Evolutionary conservation across 2,797 vertebrate genomes (phyloP).

Genomic region (Pantherophis vulpinus): DNA sequence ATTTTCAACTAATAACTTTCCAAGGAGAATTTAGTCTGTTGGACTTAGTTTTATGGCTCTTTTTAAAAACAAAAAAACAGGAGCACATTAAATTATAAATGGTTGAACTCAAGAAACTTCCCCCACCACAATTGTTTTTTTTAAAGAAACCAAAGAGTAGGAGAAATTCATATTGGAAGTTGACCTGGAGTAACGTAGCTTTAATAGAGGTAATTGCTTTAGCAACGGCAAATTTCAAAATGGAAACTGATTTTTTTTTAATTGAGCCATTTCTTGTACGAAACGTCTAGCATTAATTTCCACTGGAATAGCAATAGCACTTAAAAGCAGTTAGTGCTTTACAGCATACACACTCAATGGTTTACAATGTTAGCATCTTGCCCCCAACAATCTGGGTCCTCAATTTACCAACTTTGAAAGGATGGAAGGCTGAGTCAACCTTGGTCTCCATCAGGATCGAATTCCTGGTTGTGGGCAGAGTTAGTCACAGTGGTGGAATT

Average conservation of each 20-base stretch:
- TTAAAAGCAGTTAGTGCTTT: neutral
- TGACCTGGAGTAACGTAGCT: constrained; percentile 48
- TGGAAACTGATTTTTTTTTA: constrained; percentile 42
- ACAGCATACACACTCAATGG: neutral
- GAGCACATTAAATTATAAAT: constrained; percentile 67
- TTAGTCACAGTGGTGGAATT: neutral
- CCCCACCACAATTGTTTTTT: neutral
- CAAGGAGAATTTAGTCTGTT: constrained; percentile 65
- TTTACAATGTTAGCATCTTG: neutral
- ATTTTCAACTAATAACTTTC: constrained; percentile 71
- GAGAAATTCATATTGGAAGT: constrained; percentile 41
- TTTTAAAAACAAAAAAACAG: constrained; percentile 43
- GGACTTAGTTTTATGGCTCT: constrained; percentile 65
- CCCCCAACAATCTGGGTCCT: neutral
- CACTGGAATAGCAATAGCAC: neutral
- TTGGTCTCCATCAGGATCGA: neutral
- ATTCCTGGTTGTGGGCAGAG: neutral
- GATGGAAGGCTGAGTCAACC: neutral
- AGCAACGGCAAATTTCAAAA: constrained; percentile 28
- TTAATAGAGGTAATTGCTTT: constrained; percentile 21
- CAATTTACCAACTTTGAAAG: neutral
- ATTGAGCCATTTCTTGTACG: constrained; percentile 23
- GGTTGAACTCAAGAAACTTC: constrained; percentile 73
- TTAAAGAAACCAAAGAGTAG: constrained; percentile 34
- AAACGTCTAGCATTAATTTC: neutral